Conservation (phyloP, 2,888 invertebrate species). For the Margaritifera margaritifera region DNA sequence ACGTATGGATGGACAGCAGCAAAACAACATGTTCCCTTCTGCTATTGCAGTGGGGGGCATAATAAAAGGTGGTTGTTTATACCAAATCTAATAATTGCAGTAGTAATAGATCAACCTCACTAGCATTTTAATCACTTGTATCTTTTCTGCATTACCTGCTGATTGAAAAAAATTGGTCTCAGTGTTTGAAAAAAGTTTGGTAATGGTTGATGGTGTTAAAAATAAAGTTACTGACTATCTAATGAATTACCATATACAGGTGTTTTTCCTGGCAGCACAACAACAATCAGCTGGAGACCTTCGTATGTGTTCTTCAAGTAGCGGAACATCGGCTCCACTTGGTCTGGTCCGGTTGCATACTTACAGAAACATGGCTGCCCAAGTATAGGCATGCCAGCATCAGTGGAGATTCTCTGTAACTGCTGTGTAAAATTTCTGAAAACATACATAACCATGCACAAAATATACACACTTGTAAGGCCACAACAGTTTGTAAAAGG, state of each 20-base stretch:
- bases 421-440: slow-evolving; percentile 95
- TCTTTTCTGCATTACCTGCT: too few relatives aligned
- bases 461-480: not conserved
- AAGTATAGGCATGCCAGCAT: slow-evolving; percentile 99
- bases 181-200: too few relatives aligned
- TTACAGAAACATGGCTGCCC: slow-evolving; percentile 97
- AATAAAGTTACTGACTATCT: too few relatives aligned
- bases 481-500: not conserved
- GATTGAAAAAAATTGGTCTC: too few relatives aligned
- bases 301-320: slow-evolving; percentile 98
- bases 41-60: too few relatives aligned
- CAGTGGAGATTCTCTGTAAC: slow-evolving; percentile 98
- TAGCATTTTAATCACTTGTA: too few relatives aligned
- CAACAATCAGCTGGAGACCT: slow-evolving; percentile 96
- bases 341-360: slow-evolving; percentile 99
- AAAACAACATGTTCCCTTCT: too few relatives aligned
- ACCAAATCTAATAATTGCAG: too few relatives aligned
- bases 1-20: too few relatives aligned
- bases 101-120: too few relatives aligned
- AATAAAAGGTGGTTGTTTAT: too few relatives aligned
- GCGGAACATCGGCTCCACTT: slow-evolving; percentile 99
- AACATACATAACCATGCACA: slow-evolving; percentile 15
- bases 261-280: slow-evolving; percentile 98
- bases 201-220: too few relatives aligned
- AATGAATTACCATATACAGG: slow-evolving; percentile 96